Evolutionary conservation across 2,113 vertebrate genomes (phyloP), one percentile per base, ranked within the genome.

Genomic region (Lophochroa leadbeateri): DNA sequence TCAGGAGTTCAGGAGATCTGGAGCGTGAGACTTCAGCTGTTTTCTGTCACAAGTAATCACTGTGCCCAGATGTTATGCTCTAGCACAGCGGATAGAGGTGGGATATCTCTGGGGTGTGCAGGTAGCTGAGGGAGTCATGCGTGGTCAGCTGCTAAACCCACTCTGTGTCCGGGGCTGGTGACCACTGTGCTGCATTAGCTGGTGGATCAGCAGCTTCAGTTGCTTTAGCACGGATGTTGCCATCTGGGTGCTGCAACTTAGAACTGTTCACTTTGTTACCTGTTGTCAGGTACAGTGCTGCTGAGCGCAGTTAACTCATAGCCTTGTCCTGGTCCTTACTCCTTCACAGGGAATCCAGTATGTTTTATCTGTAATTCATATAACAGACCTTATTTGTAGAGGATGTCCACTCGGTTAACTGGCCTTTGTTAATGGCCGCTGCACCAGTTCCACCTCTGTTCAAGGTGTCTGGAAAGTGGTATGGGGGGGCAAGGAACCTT

Each of bases 301-400:
- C 65, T 90, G 69, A 64, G 57, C 57, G 20, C 52, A 19, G 44
- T 33, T 55, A 39, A 61, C 57, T 47, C 15, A 0, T 20, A 14
- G 33, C 3, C 2, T 47, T 31, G 13, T 17, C 46, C 88, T 75
- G 60, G 17, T 43, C 33, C 11, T 61, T n/a, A 7, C 21, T 81
- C 55, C 71, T 14, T 44, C 0, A 0, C 1, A 5, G 60, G 49
- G 68, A 79, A 35, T 27, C 13, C 31, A 43, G 55, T 52, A 6
- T 4, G 1, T 25, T 74, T 65, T 76, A 17, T 41, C 83, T 82
- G n/a, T 46, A 88, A 58, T 58, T 88, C 37, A 5, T 46, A 0
- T 25, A 67, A 67, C 63, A 83, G n/a, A 35, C 53, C 88, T 94
- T 43, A 71, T 60, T 33, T 63, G 37, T 46, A 16, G 52, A 28